Conservation (phyloP, 2,113 vertebrate genomes). For the Cebus imitator region DNA sequence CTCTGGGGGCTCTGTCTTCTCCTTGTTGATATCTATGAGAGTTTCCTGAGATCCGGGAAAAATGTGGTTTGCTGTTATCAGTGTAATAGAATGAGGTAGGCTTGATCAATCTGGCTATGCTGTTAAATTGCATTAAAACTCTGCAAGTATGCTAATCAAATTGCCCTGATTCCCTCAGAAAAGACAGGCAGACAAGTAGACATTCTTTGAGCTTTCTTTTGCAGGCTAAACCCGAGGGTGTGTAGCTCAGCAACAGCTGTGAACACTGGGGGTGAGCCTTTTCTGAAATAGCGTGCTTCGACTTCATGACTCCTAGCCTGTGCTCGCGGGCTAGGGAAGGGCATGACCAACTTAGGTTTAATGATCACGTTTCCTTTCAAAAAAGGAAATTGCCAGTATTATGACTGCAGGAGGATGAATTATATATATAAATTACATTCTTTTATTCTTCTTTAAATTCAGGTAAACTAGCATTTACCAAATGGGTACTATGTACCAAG, state of each 20-base stretch:
- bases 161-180: neutral
- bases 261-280: neutral
- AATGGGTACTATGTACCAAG: neutral
- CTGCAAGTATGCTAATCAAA: neutral
- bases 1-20: neutral
- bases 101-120: neutral
- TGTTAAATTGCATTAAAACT: constrained; percentile 31
- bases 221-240: neutral
- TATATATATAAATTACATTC: neutral
- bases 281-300: neutral
- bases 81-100: neutral
- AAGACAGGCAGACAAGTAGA: neutral
- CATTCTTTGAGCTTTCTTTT: neutral
- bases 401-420: neutral
- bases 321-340: neutral
- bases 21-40: neutral
- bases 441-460: constrained; percentile 4
- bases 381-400: neutral
- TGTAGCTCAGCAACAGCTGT: neutral
- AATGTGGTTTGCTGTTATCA: neutral
- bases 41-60: neutral
- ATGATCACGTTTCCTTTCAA: neutral
- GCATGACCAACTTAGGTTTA: neutral
- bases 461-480: neutral
- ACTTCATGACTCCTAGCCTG: neutral